Base-by-base conservation (phyloP, 2,113 vertebrate genomes). In the Ctenodactylus gundi region DNA sequence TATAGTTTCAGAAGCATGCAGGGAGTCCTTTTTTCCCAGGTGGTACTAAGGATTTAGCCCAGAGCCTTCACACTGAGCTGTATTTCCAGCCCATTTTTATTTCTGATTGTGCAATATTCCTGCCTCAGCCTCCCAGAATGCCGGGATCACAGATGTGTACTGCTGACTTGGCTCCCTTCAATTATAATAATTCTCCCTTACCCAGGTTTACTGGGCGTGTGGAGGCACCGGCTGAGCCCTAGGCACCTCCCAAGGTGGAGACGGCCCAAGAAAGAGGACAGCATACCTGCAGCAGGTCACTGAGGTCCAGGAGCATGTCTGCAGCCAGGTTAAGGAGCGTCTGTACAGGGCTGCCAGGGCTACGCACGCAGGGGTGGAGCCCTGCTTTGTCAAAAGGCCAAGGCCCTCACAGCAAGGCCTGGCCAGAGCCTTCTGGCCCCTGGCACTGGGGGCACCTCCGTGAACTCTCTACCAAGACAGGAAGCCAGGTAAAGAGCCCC, bases 291-390 rank as follows among this genome's bases (percentile, higher is more conserved):
- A 99, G 97, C 94, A 99, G 97, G 95, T 99, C 99, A 0, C 99
- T 99, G 98, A 99, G 99, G 90, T 99, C 99, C 64, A 99, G 98
- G 82, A 99, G 98, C 99, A 99, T 99, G 97, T 99, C 99, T 99
- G 98, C 92, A 29, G 49, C 68, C 34, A 34, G 65, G 98, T 98
- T 96, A 98, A 98, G 98, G 98, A 98, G 94, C 44, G 17, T 3
- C 39, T 34, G 87, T 14, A 31, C 0, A 73, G 58, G 46, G 41
- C 85, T 14, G 3, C 41, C 2, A 8, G 53, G 36, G 9, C 46
- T 17, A 25, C 4, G 41, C 4, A 21, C 4, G 7, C 25, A 53
- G 7, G 36, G 68, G 44, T 75, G 0, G 1, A 31, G 31, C 17
- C 23, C 46, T 0, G 1, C 11, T 4, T 57, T 39, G 13, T 2